Base-by-base conservation (phyloP, 1,140 invertebrate species). In the Eupristina koningsbergeri region DNA sequence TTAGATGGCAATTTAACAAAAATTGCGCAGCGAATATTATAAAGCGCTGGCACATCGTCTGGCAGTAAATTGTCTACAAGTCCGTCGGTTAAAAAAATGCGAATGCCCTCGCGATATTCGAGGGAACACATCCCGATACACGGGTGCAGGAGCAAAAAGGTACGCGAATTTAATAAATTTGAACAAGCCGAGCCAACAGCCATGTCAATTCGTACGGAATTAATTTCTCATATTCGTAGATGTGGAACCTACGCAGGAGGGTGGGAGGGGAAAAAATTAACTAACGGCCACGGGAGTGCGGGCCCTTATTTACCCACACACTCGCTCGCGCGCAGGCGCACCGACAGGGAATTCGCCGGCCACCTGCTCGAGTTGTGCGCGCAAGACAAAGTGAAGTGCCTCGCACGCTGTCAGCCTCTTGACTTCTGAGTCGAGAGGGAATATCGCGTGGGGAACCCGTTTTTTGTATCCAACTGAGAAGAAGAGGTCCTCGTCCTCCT, bases 321-420 rank as follows among this genome's bases (percentile, higher is more conserved):
- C 41, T 45, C 22, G 71, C 47, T 47, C 39, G 45, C 19, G n/a
- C 22, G 7, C 15, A 3, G n/a, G 41, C 71, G 71, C 22, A 26
- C 41, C 71, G 34, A 3, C 29, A 41, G n/a, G 34, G 31, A 7
- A 34, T 76, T 61, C 29, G 47, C 41, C 26, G 64, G 34, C 64
- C 80, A 81, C 80, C 80, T 81, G 80, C 80, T 74, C 79, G 47
- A 71, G 3, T 26, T 80, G 39, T 58, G 22, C 79, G 17, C 67
- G 13, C 69, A 34, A n/a, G 36, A 74, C 50, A 73, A 74, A 81
- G 67, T 74, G 26, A 81, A 81, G 69, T 71, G 36, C 50, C 71
- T 53, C 69, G 45, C 67, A 64, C 50, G 50, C 80, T 81, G 80
- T 73, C 80, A 81, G 36, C 31, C 71, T 61, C 69, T 47, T 26